Base-by-base conservation (phyloP, 2,797 vertebrate genomes). In the Xenopus petersii region DNA sequence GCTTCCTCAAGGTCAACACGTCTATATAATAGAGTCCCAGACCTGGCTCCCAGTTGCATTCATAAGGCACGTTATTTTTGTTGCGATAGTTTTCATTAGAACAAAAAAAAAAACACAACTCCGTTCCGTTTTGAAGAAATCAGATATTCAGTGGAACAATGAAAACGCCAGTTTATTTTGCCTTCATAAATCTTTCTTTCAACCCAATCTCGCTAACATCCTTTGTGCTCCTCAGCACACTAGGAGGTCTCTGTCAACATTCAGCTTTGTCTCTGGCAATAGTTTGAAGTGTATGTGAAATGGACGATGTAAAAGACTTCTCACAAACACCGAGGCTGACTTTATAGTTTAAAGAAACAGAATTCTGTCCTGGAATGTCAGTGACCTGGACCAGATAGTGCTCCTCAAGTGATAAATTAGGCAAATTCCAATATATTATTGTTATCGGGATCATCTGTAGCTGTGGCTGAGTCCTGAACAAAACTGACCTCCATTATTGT, bases 281-380 rank as follows among this genome's bases (percentile, higher is more conserved):
- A 24, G 46, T 15, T 51, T 67, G 64, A 67, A 67, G 46, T 67
- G 64, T 67, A 49, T 67, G 48, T 49, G 64, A 51, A 67, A 49
- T 21, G 46, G 17, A 67, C 26, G 21, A 67, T 67, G 24, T 49
- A 67, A 67, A 49, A 51, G 15, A 67, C 64, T 49, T 67, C 24
- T 67, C 64, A 49, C 10, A 10, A 65, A 48, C 64, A 47, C 36
- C 42, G 47, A 36, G 8, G 42, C 17, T 63, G 61, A 63, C 12
- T 24, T 16, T 24, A 33, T 9, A 9, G 8, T 24, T 63, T 63
- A 63, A 63, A 63, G 30, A 33, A 63, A 63, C 60, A 63, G 13
- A 12, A 33, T 30, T 24, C 10, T 63, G 4, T 30, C 61, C 12
- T 5, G 61, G 30, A 63, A 63, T 63, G 61, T 63, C 61, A 63